These are phyloP conservation scores for Eulemur macaco DNA, from an alignment of 2,113 vertebrate species.

Conservation along the genomic window DNA sequence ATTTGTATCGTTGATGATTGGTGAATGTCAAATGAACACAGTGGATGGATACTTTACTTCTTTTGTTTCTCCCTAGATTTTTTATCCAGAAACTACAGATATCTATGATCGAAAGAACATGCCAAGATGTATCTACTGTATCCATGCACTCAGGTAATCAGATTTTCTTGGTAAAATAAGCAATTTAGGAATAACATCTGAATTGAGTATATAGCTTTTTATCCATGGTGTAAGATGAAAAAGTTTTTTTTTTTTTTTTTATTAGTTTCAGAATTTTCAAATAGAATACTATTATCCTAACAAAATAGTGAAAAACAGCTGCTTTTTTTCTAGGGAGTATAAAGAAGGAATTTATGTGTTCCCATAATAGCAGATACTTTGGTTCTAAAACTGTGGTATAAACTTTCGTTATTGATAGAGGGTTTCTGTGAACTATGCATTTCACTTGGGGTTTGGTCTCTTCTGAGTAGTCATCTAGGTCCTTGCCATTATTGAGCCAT, in stretches of 20 bases:
- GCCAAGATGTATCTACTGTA: constrained; percentile 98
- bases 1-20: not conserved
- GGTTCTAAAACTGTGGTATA: not conserved
- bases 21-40: not conserved
- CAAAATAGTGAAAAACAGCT: constrained; percentile 13
- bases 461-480: not conserved
- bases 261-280: not conserved
- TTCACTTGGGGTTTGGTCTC: not conserved
- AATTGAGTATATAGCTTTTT: not conserved
- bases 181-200: not conserved
- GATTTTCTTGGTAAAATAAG: not conserved
- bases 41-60: not conserved
- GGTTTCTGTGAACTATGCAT: not conserved
- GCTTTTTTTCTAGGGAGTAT: constrained; percentile 6
- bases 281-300: not conserved
- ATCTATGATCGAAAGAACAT: constrained; percentile 99
- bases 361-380: not conserved
- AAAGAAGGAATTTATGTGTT: constrained; percentile 38
- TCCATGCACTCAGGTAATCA: constrained; percentile 96
- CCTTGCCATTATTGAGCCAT: not conserved
- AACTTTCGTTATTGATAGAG: not conserved
- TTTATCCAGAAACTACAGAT: constrained; percentile 99
- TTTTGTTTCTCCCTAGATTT: constrained; percentile 90
- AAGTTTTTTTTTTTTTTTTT: not conserved
- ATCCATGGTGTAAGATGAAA: not conserved